Evolutionary conservation across 2,797 vertebrate species (phyloP).

Genomic region (Myiothlypis coronata): DNA sequence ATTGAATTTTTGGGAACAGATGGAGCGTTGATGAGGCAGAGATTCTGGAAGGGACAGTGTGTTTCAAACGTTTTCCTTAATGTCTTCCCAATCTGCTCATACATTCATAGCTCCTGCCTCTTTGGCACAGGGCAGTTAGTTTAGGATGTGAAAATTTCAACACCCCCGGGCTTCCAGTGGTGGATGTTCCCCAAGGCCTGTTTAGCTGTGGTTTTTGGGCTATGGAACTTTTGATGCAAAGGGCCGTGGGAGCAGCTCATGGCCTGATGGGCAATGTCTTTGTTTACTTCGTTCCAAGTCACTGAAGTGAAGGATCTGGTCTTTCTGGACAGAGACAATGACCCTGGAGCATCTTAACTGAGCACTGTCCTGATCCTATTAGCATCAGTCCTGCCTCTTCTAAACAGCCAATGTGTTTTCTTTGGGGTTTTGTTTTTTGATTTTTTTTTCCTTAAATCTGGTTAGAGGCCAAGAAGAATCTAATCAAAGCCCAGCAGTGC

Average conservation of each 20-base stretch:
- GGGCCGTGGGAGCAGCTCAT: not conserved
- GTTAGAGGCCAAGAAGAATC: slow-evolving; percentile 21
- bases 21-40: slow-evolving; percentile 29
- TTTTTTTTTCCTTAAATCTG: not conserved
- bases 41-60: slow-evolving; percentile 40
- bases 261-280: not conserved
- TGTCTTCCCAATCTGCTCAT: slow-evolving; percentile 35
- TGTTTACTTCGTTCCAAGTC: not conserved
- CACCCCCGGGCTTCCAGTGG: not conserved
- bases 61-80: slow-evolving; percentile 37
- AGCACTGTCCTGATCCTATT: not conserved
- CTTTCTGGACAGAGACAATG: not conserved
- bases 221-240: not conserved
- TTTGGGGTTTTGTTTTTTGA: not conserved
- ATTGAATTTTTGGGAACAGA: slow-evolving; percentile 33
- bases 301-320: not conserved
- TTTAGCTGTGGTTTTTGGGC: not conserved
- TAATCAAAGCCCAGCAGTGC: slow-evolving; percentile 5
- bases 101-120: not conserved
- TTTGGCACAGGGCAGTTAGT: not conserved
- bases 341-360: not conserved
- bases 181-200: not conserved
- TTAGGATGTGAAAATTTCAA: not conserved
- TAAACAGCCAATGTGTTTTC: not conserved
- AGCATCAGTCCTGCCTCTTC: not conserved